These are phyloP conservation scores for Serinus canaria DNA, from an alignment of 2,113 vertebrate genomes.

Conservation along the genomic window DNA sequence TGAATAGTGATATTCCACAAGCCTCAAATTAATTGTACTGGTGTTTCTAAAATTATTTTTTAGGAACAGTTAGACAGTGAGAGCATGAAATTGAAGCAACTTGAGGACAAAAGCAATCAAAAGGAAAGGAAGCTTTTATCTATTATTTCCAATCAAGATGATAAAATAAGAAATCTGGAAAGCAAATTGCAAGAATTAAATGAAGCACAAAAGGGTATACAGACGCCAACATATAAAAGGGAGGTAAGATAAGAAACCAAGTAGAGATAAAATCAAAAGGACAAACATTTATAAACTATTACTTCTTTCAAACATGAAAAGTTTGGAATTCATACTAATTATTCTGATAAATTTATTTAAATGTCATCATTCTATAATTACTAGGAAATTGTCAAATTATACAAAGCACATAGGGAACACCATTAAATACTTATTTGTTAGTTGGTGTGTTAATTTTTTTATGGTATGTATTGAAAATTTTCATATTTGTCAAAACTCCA, in stretches of 20 bases:
- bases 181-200: conserved; percentile 60
- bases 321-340: background rate
- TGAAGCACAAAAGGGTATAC: conserved; percentile 27
- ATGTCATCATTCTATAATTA: background rate
- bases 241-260: conserved; percentile 57
- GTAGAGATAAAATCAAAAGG: background rate
- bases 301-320: background rate
- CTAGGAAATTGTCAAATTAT: background rate
- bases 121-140: conserved; percentile 66
- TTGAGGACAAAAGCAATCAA: conserved; percentile 59
- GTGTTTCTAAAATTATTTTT: conserved; percentile 50
- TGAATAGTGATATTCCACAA: background rate
- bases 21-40: conserved; percentile 3
- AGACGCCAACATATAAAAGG: conserved; percentile 2
- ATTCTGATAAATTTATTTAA: background rate
- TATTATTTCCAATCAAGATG: conserved; percentile 62
- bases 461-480: background rate
- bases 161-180: conserved; percentile 66
- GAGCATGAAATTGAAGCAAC: conserved; percentile 64
- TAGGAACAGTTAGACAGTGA: conserved; percentile 69
- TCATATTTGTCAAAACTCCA: background rate
- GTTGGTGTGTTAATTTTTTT: background rate
- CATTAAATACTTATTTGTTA: background rate
- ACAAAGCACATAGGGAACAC: background rate
- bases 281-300: background rate